Percentiles rank a stretch among this genome's conserved stretches.
phyloP scores from a whole-genome alignment of 2,797 vertebrate genomes.

The Propithecus deckenii region DNA sequence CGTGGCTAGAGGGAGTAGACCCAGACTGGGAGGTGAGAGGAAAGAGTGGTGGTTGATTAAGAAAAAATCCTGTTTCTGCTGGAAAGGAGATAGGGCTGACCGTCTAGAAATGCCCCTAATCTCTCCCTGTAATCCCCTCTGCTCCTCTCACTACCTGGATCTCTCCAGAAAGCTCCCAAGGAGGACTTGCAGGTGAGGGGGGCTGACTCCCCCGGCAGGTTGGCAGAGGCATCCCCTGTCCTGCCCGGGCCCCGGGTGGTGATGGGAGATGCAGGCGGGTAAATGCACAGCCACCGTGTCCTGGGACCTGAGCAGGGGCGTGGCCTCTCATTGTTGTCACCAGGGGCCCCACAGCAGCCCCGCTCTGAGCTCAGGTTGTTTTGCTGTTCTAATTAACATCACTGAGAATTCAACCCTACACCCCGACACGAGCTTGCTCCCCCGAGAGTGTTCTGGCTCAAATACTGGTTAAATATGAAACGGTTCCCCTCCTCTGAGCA shows the following conservation, averaged over 20 bases:
- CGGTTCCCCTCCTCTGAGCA: constrained; percentile 71
- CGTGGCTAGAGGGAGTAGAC: not conserved
- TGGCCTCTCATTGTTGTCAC: not conserved
- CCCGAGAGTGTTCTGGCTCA: constrained; percentile 75
- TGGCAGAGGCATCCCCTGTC: not conserved
- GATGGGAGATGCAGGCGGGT: fast-evolving
- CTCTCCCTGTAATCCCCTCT: not conserved
- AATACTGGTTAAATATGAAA: constrained; percentile 83
- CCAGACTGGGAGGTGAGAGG: too few species aligned
- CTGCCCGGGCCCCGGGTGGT: fast-evolving
- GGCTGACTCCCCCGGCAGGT: too few species aligned
- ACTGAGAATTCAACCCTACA: constrained; percentile 80
- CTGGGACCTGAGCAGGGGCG: not conserved
- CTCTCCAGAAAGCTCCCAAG: not conserved
- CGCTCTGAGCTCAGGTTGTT: constrained; percentile 49
- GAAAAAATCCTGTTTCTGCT: not conserved
- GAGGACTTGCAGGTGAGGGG: not conserved
- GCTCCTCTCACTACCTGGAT: not conserved
- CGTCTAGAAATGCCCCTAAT: not conserved
- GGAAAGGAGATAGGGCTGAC: not conserved
- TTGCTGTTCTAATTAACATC: constrained; percentile 80
- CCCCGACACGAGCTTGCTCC: constrained; percentile 66
- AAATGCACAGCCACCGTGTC: fast-evolving
- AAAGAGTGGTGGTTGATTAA: not conserved
- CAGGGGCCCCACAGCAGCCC: not conserved